Conservation (phyloP, 2,113 vertebrate species). For the Erpornis zantholeuca region DNA sequence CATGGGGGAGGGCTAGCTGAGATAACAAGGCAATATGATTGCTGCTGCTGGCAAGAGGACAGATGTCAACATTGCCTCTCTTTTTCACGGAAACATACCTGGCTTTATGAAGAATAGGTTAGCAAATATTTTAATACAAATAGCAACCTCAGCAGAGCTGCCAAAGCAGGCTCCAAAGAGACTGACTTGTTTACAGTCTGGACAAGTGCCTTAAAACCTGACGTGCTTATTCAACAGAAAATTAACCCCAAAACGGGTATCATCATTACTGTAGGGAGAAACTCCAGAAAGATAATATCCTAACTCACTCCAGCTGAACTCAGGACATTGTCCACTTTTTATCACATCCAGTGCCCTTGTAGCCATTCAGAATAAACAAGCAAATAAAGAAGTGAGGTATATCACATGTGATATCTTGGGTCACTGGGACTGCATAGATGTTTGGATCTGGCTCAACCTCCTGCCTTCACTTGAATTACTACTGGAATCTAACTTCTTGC, state of each 20-base stretch:
- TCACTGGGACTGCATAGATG: constrained; percentile 4
- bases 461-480: constrained; percentile 58
- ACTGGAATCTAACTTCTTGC: constrained; percentile 46
- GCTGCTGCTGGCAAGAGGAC: constrained; percentile 15
- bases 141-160: constrained; percentile 14
- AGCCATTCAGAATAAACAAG: constrained; percentile 24
- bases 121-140: constrained; percentile 59
- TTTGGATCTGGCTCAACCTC: constrained; percentile 17
- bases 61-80: constrained; percentile 27
- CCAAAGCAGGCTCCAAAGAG: constrained; percentile 64
- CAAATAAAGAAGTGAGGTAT: constrained; percentile 52
- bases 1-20: background rate
- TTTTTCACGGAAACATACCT: constrained; percentile 59
- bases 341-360: background rate
- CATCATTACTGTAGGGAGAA: constrained; percentile 10
- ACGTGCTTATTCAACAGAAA: constrained; percentile 64
- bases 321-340: constrained; percentile 1
- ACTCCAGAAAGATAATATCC: constrained; percentile 33
- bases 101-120: constrained; percentile 58
- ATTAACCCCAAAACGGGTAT: constrained; percentile 51
- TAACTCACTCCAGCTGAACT: constrained; percentile 46
- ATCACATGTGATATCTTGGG: constrained; percentile 13
- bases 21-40: background rate
- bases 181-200: constrained; percentile 60
- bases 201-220: constrained; percentile 56